Base-by-base conservation (phyloP, 2,888 invertebrate species). In the Tenodera sinensis region DNA sequence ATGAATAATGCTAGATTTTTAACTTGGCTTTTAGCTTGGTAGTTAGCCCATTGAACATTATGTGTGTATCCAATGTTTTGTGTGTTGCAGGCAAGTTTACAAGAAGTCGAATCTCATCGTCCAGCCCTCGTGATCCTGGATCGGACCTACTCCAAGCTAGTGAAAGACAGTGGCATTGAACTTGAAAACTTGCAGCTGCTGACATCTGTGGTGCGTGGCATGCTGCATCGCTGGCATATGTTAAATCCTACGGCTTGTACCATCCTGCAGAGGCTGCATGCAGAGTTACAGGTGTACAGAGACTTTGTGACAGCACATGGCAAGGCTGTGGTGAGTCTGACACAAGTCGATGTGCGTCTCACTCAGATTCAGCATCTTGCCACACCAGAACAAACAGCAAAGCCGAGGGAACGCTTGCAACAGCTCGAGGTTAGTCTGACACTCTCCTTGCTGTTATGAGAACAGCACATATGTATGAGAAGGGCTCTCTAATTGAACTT, bases 221-320 rank as follows among this genome's bases (percentile, higher is more conserved):
- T 95, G 91, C 93, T 96, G 87, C 94, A 94, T n/a, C 95, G 96
- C 91, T 96, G 97, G 96, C 95, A 95, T 90, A 94, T 94, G 87
- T 92, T 97, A 85, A 93, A 95, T 25, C 95, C 95, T 0, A 94
- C 95, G 82, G 94, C 95, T 7, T 93, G 95, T 89, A 94, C 94
- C 0, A 94, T 96, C 0, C 92, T 95, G 15, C 95, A 95, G 2
- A 94, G 94, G 0, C 93, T 96, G 1, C 94, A 95, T 91, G 94
- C 94, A 89, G 95, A 95, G 89, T 93, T 95, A 84, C 95, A 95
- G 90, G 93, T 95, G 1, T 96, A 96, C 91, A 94, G 95, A 1
- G 96, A 96, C 91, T 97, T 97, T 91, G 95, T 96, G 25, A 94
- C 95, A 3, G 96, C 96, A 25, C 97, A 97, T 90, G 96, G 96